Evolutionary conservation across 2,797 vertebrate genomes (phyloP).

Genomic region (Poeciliopsis gracilis): DNA sequence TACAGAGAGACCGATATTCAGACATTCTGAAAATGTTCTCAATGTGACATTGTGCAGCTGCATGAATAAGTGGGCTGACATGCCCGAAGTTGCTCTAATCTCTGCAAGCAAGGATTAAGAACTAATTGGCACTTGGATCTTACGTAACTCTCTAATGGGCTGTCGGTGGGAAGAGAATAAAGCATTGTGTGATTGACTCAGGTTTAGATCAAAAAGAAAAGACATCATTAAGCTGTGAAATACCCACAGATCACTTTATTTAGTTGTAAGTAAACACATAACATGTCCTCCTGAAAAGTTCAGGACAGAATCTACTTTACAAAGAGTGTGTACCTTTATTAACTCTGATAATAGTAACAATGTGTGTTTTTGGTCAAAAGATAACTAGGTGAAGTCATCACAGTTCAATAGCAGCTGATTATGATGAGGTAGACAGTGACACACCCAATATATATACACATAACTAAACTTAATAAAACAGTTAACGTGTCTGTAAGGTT

Average conservation of each 20-base stretch:
- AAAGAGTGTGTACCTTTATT: constrained; percentile 65
- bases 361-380: constrained; percentile 76
- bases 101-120: constrained; percentile 64
- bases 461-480: constrained; percentile 48
- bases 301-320: constrained; percentile 63
- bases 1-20: constrained; percentile 29
- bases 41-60: constrained; percentile 70
- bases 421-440: constrained; percentile 86
- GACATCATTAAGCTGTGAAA: constrained; percentile 60
- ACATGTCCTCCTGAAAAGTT: constrained; percentile 60
- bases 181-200: constrained; percentile 62
- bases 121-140: constrained; percentile 60
- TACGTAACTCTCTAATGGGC: constrained; percentile 69
- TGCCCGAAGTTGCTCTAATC: constrained; percentile 64
- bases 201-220: constrained; percentile 43
- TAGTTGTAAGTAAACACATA: constrained; percentile 70
- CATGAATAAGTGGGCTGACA: constrained; percentile 70
- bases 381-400: constrained; percentile 76
- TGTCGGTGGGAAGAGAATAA: constrained; percentile 63
- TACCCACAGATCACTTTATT: constrained; percentile 82
- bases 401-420: constrained; percentile 80
- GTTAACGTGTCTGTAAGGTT: constrained; percentile 38
- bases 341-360: constrained; percentile 45
- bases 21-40: constrained; percentile 37
- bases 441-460: constrained; percentile 76